Base-by-base conservation (phyloP, 2,888 invertebrate genomes). In the Drosophila mulleri region DNA sequence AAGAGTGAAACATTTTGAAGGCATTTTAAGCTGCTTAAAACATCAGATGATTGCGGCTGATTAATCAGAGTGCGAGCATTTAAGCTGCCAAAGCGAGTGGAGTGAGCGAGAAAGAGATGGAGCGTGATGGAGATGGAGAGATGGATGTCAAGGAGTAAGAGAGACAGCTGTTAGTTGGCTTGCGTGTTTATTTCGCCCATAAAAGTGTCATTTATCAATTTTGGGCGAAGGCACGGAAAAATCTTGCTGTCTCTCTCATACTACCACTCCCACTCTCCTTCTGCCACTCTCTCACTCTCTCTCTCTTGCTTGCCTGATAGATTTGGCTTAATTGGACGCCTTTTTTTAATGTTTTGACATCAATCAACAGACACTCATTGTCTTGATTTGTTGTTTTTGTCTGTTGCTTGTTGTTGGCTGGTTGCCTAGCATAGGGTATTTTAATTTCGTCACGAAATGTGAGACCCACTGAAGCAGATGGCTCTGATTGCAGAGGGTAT, bases 151-250 rank as follows among this genome's bases (percentile, higher is more conserved):
- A 23, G 12, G 41, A 11, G 23, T n/a, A 44, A n/a, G 52, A 9
- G 39, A 20, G 37, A 35, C 45, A n/a, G 29, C 16, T 53, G 39
- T 18, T 20, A 23, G 37, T 23, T 41, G 45, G 56, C 50, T 61
- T 66, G 72, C 59, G 71, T 72, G 78, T 80, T 86, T 73, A 78
- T 88, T 85, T 89, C 78, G 75, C 53, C 80, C 83, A 87, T 87
- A 90, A 87, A 87, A 88, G 89, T 87, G 86, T 90, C 86, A 90
- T 87, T 87, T 87, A 87, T 90, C 86, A 87, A 90, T 80, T 88
- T 81, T 53, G 61, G 53, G 41, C 41, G 50, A 50, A 63, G 23
- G 32, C 68, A 54, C 48, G 29, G 41, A 48, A 67, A 67, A 62
- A 54, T 67, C 68, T 61, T 50, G 50, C 32, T 50, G 48, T 32